Conservation (phyloP, 2,797 vertebrate species). For the Anguilla obscura region DNA sequence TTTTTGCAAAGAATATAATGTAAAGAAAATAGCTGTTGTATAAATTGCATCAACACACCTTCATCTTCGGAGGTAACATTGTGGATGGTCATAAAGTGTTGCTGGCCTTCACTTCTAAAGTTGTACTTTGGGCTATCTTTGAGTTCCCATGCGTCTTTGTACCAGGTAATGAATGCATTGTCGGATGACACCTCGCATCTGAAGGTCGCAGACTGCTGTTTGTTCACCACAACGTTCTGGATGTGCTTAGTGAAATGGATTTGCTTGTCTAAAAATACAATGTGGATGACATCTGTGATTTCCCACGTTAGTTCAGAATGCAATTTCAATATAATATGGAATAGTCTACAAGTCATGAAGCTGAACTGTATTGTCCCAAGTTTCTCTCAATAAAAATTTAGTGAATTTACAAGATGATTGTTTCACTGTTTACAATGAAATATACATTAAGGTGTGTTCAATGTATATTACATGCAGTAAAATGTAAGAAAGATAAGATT, state of each 20-base stretch:
- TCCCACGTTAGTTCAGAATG: not conserved
- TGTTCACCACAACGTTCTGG: slow-evolving; percentile 95
- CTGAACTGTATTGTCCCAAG: not conserved
- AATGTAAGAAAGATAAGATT: not conserved
- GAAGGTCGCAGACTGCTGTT: slow-evolving; percentile 93
- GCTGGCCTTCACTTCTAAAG: slow-evolving; percentile 91
- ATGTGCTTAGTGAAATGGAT: slow-evolving; percentile 99
- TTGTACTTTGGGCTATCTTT: slow-evolving; percentile 93
- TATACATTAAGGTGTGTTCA: not conserved
- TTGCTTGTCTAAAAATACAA: slow-evolving; percentile 88
- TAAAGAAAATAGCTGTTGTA: slow-evolving; percentile 22
- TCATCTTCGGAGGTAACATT: slow-evolving; percentile 94
- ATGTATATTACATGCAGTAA: not conserved
- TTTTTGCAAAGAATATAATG: slow-evolving; percentile 9
- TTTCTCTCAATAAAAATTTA: not conserved
- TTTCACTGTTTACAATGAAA: not conserved
- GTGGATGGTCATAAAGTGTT: slow-evolving; percentile 97
- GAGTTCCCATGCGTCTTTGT: slow-evolving; percentile 93
- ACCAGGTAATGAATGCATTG: slow-evolving; percentile 96
- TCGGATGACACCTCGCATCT: slow-evolving; percentile 98
- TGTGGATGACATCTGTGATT: slow-evolving; percentile 56
- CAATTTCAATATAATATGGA: not conserved
- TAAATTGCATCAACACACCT: slow-evolving; percentile 77
- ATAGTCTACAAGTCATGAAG: not conserved
- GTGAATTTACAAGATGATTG: not conserved